A percentile compares a stretch with the other conserved stretches of the same genome.
phyloP scores from a whole-genome alignment of 2,113 vertebrate genomes.

The Rhabdomys dilectus region DNA sequence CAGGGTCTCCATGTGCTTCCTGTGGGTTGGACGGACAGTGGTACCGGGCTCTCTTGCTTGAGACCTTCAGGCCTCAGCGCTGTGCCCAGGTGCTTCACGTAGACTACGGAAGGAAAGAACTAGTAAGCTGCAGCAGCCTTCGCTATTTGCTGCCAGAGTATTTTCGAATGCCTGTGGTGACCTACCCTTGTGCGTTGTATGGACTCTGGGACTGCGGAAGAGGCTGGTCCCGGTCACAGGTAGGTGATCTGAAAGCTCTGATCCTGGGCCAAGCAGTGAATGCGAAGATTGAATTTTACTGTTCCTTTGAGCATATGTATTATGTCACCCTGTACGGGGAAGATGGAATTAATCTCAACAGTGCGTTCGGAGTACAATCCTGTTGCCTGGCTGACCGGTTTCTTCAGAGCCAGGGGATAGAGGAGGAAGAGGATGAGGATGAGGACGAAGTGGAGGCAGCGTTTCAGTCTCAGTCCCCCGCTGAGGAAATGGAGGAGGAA shows the following conservation, averaged over 20 bases:
- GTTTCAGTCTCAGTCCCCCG: neutral
- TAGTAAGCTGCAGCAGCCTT: slow-evolving; percentile 88
- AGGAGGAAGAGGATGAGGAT: slow-evolving; percentile 54
- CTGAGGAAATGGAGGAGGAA: neutral
- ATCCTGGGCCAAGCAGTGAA: slow-evolving; percentile 89
- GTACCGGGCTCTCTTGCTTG: slow-evolving; percentile 94
- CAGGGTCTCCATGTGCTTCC: slow-evolving; percentile 93
- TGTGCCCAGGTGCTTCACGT: slow-evolving; percentile 92
- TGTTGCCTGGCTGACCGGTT: slow-evolving; percentile 78
- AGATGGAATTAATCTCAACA: slow-evolving; percentile 91
- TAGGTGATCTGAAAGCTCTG: slow-evolving; percentile 88
- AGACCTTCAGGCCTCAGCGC: slow-evolving; percentile 84
- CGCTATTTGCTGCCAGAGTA: slow-evolving; percentile 89
- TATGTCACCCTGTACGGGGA: slow-evolving; percentile 92
- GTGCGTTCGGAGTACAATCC: slow-evolving; percentile 87
- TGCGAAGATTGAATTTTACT: slow-evolving; percentile 93
- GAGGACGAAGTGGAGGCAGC: neutral
- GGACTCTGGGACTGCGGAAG: slow-evolving; percentile 89
- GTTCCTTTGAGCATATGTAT: slow-evolving; percentile 92
- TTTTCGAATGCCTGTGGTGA: slow-evolving; percentile 95
- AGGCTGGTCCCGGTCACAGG: slow-evolving; percentile 90
- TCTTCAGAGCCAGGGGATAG: slow-evolving; percentile 52
- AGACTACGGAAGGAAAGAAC: slow-evolving; percentile 93
- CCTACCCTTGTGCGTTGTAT: slow-evolving; percentile 92
- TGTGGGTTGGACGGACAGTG: slow-evolving; percentile 92